Percentiles rank a stretch among this genome's conserved stretches.
These are phyloP conservation scores for Limnephilus lunatus DNA, from an alignment of 2,888 invertebrate genomes.

Conservation along the genomic window DNA sequence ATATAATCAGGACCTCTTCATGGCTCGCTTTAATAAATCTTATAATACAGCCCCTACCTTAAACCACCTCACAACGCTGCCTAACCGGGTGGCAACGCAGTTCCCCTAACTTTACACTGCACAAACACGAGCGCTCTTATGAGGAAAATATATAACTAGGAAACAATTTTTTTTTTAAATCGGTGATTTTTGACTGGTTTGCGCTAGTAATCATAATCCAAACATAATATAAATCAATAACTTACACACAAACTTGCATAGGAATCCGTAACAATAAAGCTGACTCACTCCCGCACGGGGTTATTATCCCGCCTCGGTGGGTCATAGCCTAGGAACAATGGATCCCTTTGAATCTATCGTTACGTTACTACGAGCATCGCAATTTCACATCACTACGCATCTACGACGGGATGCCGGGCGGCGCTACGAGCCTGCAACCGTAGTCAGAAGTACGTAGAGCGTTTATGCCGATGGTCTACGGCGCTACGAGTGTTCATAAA, in stretches of 20 bases:
- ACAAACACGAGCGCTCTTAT: too few species aligned
- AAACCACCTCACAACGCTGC: too few species aligned
- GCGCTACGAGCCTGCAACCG: neutral
- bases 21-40: too few species aligned
- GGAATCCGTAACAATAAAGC: conserved; percentile 1
- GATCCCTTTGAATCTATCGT: neutral
- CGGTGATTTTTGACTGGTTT: too few species aligned
- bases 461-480: neutral
- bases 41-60: too few species aligned
- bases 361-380: neutral
- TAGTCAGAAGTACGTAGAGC: neutral
- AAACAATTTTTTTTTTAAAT: too few species aligned
- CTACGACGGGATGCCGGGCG: neutral
- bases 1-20: too few species aligned
- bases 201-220: too few species aligned
- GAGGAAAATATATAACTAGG: too few species aligned
- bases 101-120: too few species aligned
- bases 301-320: conserved; percentile 8
- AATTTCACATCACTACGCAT: neutral
- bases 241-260: neutral
- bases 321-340: neutral
- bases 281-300: neutral
- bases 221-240: neutral
- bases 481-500: neutral
- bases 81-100: too few species aligned